phyloP scores from a whole-genome alignment of 2,797 vertebrate species.

The Enteromius afrohamiltoni region DNA sequence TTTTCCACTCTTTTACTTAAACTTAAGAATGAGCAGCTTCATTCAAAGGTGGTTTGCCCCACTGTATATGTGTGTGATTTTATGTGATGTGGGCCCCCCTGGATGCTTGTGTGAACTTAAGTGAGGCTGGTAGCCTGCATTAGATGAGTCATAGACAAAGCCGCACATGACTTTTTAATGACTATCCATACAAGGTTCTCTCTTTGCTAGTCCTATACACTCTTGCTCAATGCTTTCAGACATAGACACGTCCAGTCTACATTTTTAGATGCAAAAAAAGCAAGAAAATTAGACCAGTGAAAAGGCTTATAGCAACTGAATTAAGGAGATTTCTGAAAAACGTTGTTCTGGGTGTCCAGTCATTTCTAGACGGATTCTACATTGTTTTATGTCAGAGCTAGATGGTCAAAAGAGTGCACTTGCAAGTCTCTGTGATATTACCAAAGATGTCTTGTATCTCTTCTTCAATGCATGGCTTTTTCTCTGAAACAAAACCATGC shows the following conservation, averaged over 20 bases:
- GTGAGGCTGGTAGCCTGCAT: conserved; percentile 34
- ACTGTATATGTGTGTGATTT: conserved; percentile 8
- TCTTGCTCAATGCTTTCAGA: neutral
- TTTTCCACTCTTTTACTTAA: conserved; percentile 53
- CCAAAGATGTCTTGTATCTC: neutral
- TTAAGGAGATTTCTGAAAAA: neutral
- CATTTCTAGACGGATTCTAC: neutral
- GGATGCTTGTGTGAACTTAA: conserved; percentile 30
- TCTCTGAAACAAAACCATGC: neutral
- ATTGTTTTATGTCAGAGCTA: neutral
- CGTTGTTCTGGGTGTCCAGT: neutral
- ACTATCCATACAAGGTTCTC: conserved; percentile 49
- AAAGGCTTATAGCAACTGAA: neutral
- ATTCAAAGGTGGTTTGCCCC: conserved; percentile 1
- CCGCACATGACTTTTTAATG: conserved; percentile 49
- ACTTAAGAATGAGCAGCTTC: conserved; percentile 58
- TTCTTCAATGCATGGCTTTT: neutral
- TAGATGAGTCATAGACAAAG: conserved; percentile 55
- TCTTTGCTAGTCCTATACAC: conserved; percentile 56
- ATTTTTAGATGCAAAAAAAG: conserved; percentile 1
- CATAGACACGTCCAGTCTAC: neutral
- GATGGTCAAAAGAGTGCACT: neutral
- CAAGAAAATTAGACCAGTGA: neutral
- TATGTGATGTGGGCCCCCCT: conserved; percentile 2
- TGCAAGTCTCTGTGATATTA: neutral